Evolutionary conservation across 2,113 vertebrate genomes (phyloP), one percentile per base, ranked within the genome.

Genomic region (Lagopus muta): DNA sequence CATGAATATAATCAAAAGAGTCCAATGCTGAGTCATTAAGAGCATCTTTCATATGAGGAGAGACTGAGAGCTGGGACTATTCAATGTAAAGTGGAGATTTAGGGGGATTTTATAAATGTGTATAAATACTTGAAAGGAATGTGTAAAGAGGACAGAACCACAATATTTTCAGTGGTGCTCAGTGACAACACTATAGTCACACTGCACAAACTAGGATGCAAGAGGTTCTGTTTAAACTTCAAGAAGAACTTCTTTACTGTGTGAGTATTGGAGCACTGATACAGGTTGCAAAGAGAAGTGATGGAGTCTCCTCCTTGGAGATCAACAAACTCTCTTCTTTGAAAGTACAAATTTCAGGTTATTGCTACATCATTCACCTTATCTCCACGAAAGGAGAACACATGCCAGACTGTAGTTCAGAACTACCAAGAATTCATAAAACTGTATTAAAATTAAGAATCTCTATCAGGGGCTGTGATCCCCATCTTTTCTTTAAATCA

Each of bases 361-460:
- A n/a, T 19, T 80, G 50, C 50, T 90, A 67, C 76, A 34, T 74
- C 60, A 61, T 54, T 55, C 16, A 84, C 48, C 57, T 75, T 66
- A 65, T 62, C 55, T 86, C 78, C 84, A 70, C 89, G 81, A 78
- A 89, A 89, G 84, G 83, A 91, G 71, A 57, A 82, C 36, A 74
- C 27, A 58, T 61, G 30, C 54, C 40, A 92, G 27, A 48, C n/a
- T 83, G 10, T 24, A 90, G 28, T 55, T 89, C 32, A 82, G 62
- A 90, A 30, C 30, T 74, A 58, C 55, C 57, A 79, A 74, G 66
- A 93, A 81, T 78, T 25, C 27, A 18, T 38, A 87, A 69, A 11
- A 70, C 32, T 78, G 27, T 77, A 82, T 85, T 60, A 48, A 32
- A 32, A 60, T 55, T 75, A 89, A 43, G 54, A 84, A 91, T 52